Conservation (phyloP, 2,113 vertebrate species). For the Microtus oregoni region DNA sequence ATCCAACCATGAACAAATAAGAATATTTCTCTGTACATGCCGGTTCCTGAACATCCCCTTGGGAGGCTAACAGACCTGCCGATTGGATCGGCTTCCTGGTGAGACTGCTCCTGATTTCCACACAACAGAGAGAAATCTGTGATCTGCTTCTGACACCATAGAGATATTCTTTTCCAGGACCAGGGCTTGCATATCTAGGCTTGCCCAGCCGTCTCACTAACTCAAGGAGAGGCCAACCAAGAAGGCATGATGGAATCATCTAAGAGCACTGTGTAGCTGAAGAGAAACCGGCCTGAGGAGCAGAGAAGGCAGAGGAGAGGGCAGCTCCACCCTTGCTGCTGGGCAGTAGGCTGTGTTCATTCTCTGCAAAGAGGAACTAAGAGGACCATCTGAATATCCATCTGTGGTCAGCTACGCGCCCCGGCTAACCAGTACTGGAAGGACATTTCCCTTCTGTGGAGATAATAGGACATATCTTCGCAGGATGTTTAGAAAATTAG, state of each 20-base stretch:
- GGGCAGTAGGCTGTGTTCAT: not conserved
- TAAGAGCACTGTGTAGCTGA: not conserved
- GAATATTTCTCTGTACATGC: not conserved
- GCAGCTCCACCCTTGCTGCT: not conserved
- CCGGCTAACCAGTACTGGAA: not conserved
- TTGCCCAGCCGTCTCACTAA: not conserved
- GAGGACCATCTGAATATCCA: not conserved
- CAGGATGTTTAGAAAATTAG: not conserved
- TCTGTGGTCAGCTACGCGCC: not conserved
- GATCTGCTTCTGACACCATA: not conserved
- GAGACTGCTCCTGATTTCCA: not conserved
- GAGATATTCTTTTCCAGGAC: not conserved
- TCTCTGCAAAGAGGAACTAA: not conserved
- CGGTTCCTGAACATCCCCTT: not conserved
- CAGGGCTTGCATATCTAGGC: not conserved
- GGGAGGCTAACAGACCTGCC: not conserved
- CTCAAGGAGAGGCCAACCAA: not conserved
- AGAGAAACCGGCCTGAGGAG: not conserved
- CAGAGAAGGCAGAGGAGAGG: not conserved
- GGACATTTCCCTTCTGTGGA: not conserved
- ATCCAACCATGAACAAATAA: not conserved
- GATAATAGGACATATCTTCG: not conserved
- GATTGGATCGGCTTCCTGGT: not conserved
- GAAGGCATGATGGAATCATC: not conserved
- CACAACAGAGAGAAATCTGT: not conserved